Conservation (phyloP, 2,888 invertebrate genomes). For the Octodonta nipae region DNA sequence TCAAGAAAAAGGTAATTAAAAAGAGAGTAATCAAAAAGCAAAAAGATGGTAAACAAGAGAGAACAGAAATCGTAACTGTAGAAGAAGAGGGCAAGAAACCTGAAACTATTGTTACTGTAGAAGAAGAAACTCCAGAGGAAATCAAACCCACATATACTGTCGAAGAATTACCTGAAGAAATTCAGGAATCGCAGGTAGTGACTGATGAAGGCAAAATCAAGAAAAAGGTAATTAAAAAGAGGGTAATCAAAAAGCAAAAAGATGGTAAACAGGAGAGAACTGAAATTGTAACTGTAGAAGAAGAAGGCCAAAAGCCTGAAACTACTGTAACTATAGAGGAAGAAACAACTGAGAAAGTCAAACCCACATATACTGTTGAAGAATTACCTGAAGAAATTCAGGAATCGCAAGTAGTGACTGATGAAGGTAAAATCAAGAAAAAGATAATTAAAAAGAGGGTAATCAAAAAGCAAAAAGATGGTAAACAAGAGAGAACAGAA, state of each 20-base stretch:
- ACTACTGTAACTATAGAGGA: conserved; percentile 21
- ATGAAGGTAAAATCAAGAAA: conserved; percentile 26
- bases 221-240: conserved; percentile 23
- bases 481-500: conserved; percentile 21
- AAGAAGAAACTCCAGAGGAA: conserved; percentile 16
- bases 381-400: conserved; percentile 4
- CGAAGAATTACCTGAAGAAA: conserved; percentile 26
- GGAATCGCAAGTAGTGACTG: conserved; percentile 20
- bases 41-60: conserved; percentile 16
- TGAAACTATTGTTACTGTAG: conserved; percentile 19
- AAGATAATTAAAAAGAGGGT: conserved; percentile 21
- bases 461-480: conserved; percentile 23
- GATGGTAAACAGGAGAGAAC: conserved; percentile 21
- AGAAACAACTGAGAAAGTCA: too few relatives aligned
- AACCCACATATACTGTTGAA: too few relatives aligned
- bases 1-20: conserved; percentile 18
- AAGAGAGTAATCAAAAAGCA: conserved; percentile 25
- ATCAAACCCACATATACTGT: too few relatives aligned
- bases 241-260: conserved; percentile 22
- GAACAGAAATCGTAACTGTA: conserved; percentile 9
- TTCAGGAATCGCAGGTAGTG: conserved; percentile 28
- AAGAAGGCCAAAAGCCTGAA: conserved; percentile 19
- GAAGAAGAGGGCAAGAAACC: conserved; percentile 20
- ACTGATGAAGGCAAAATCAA: conserved; percentile 28
- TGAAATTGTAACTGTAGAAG: conserved; percentile 29